Evolutionary conservation across 2,888 invertebrate species (phyloP).

Genomic region (Vandiemenella viatica): DNA sequence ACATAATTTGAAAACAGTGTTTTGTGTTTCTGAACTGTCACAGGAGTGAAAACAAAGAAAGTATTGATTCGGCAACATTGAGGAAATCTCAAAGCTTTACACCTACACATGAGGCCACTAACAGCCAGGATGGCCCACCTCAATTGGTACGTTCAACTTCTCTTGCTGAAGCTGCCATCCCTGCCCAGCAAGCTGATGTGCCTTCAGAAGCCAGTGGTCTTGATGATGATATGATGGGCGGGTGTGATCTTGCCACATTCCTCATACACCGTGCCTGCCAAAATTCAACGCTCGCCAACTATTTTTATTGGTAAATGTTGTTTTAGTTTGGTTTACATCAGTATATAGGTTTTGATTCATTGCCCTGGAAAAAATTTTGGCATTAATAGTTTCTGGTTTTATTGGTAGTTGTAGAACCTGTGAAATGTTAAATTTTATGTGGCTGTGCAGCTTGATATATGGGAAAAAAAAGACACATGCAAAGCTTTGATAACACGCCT

Average conservation of each 20-base stretch:
- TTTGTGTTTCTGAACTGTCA: too few species aligned
- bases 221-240: neutral
- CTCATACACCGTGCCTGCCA: constrained; percentile 77
- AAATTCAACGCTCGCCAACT: constrained; percentile 84
- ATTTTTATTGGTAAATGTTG: constrained; percentile 71
- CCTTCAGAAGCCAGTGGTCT: neutral
- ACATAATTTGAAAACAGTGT: too few species aligned
- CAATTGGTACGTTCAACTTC: constrained; percentile 6
- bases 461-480: too few species aligned
- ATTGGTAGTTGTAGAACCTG: neutral
- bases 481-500: too few species aligned
- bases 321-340: neutral
- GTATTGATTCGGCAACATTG: constrained; percentile 1
- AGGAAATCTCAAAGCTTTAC: constrained; percentile 11
- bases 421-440: too few species aligned
- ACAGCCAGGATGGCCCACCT: neutral
- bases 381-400: too few species aligned
- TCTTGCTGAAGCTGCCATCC: constrained; percentile 3
- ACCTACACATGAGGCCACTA: neutral
- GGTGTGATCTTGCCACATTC: constrained; percentile 67
- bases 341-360: neutral
- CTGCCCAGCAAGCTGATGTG: too few species aligned
- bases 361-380: too few species aligned
- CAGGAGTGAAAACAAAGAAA: too few species aligned
- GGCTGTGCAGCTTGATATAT: too few species aligned